These are phyloP conservation scores for Thalassarche chlororhynchos DNA, from an alignment of 2,113 vertebrate genomes.

Conservation along the genomic window DNA sequence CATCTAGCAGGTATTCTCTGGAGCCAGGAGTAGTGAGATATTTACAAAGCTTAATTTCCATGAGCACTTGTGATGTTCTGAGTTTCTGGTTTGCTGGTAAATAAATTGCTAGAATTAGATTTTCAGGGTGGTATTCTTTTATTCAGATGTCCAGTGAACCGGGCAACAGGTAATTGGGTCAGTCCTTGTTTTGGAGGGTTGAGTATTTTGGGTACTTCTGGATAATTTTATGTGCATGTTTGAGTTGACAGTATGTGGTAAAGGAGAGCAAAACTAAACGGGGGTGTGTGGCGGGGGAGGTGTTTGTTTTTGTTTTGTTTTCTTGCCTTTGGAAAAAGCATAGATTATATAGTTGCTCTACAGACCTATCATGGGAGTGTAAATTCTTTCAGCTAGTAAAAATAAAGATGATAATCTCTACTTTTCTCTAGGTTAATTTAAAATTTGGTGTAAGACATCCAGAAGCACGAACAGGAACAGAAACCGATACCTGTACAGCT, in stretches of 20 bases:
- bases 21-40: neutral
- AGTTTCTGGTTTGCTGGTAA: neutral
- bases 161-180: neutral
- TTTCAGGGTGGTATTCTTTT: neutral
- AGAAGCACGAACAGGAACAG: slow-evolving; percentile 93
- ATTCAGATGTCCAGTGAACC: neutral
- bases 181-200: neutral
- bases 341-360: neutral
- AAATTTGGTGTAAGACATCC: slow-evolving; percentile 93
- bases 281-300: no score
- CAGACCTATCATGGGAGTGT: neutral
- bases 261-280: neutral
- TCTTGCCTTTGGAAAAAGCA: neutral
- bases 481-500: slow-evolving; percentile 97
- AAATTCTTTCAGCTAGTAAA: neutral
- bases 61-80: neutral
- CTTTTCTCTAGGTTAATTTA: slow-evolving; percentile 87
- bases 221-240: neutral
- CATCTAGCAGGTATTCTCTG: neutral
- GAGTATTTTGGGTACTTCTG: neutral
- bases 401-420: neutral
- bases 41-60: neutral
- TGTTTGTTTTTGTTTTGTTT: no score
- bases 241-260: neutral
- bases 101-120: neutral